These are phyloP conservation scores for Strix occidentalis DNA, from an alignment of 2,797 vertebrate genomes.

Conservation along the genomic window DNA sequence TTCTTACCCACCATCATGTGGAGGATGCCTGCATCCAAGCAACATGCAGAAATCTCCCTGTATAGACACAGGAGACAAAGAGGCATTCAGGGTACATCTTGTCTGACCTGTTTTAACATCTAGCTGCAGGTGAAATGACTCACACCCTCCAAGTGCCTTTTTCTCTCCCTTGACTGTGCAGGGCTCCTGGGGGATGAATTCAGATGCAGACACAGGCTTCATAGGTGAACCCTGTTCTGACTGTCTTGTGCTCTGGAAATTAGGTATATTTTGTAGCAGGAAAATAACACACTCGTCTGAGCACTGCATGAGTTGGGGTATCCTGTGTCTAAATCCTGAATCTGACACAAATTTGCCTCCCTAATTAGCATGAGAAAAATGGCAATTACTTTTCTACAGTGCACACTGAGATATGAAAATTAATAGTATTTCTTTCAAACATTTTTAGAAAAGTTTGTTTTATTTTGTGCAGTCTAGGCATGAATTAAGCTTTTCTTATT, in stretches of 20 bases:
- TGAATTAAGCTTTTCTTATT: not conserved
- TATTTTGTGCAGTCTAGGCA: not conserved
- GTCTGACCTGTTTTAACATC: conserved; percentile 23
- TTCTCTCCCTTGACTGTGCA: not conserved
- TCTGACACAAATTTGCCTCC: not conserved
- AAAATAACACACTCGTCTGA: not conserved
- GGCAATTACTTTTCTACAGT: not conserved
- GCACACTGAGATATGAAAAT: not conserved
- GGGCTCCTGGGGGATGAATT: not conserved
- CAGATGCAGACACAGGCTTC: not conserved
- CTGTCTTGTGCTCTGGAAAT: not conserved
- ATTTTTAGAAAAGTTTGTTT: not conserved
- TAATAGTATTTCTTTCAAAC: not conserved
- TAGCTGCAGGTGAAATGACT: conserved; percentile 53
- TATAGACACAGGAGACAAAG: not conserved
- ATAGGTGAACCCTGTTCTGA: not conserved
- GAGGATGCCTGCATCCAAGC: not conserved
- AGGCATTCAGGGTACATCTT: not conserved
- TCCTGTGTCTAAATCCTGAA: not conserved
- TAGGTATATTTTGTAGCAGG: not conserved
- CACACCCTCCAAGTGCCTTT: not conserved
- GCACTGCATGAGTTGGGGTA: not conserved
- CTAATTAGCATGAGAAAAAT: not conserved
- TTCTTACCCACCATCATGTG: not conserved
- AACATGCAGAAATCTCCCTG: not conserved